Evolutionary conservation across 1,140 invertebrate species (phyloP), one percentile per base, ranked within the genome.

Genomic region (Dreissena rostriformis): DNA sequence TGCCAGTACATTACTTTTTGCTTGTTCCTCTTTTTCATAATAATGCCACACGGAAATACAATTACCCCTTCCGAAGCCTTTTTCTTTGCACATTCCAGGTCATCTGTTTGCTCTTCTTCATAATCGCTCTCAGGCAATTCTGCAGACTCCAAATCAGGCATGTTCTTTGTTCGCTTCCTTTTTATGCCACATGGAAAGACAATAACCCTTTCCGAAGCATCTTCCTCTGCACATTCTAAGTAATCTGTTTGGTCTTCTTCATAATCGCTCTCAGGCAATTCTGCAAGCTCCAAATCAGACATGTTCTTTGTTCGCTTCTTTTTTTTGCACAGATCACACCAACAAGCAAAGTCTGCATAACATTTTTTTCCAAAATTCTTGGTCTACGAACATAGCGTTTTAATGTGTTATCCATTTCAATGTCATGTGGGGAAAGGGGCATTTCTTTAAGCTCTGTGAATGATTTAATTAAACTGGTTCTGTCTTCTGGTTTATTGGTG

Each of bases 281-380:
- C 77, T 70, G 52, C 77, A 52, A 79, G 28, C 15, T 51, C 29
- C 28, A 57, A 67, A 24, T 79, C 51, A 55, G 52, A 14, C 28
- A 14, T 24, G 28, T 26, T 70, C 22, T 28, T 57, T 79, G 14
- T 67, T 22, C 29, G 15, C 39, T 61, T 39, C 61, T 28, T 65
- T 39, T 71, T 71, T 12, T 65, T 76, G 55, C 67, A 79, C 10
- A 79, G 22, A n/a, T 84, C 53, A 66, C 65, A 84, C 65, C 52
- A 79, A n/a, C 74, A 61, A 22, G 74, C 74, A 84, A 78, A 84
- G 63, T 84, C 82, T 65, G 75, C 82, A 61, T 79, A 78, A 53
- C 75, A 84, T n/a, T 73, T 26, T 73, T 52, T 66, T 78, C 82
- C 68, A 84, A 28, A 55, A 26, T 26, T 0, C 28, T n/a, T 63